Evolutionary conservation across 2,797 vertebrate genomes (phyloP).

Genomic region (Sebastes alutus): DNA sequence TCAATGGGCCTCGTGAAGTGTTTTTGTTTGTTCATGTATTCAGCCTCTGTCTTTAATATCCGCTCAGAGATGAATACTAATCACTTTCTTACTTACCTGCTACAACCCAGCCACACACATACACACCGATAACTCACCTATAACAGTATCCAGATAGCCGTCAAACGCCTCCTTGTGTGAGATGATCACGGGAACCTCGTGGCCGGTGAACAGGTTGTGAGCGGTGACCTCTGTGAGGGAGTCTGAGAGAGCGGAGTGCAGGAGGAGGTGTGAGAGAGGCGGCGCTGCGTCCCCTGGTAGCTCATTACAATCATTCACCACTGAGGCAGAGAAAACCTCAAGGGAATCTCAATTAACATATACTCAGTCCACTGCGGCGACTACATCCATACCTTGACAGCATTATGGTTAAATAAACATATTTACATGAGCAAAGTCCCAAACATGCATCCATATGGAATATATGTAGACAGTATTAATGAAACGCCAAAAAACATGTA

Average conservation of each 20-base stretch:
- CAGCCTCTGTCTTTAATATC: neutral
- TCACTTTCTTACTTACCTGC: neutral
- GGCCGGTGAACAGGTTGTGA: conserved; percentile 87
- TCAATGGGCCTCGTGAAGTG: neutral
- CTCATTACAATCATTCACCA: conserved; percentile 62
- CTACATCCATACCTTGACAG: conserved; percentile 1
- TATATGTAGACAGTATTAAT: neutral
- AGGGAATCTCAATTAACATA: conserved; percentile 70
- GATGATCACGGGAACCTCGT: conserved; percentile 90
- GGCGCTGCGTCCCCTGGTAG: conserved; percentile 12
- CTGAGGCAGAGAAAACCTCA: conserved; percentile 13
- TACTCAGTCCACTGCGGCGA: neutral
- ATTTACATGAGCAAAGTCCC: neutral
- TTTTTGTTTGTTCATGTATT: neutral
- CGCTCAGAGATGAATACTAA: neutral
- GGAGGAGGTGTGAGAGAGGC: conserved; percentile 34
- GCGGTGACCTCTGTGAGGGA: conserved; percentile 89
- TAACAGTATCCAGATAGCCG: conserved; percentile 88
- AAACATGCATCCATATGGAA: conserved; percentile 13
- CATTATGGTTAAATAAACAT: neutral
- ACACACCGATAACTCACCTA: conserved; percentile 84
- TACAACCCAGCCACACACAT: neutral
- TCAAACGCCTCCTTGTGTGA: conserved; percentile 84
- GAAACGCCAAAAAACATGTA: neutral
- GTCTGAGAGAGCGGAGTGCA: conserved; percentile 80